phyloP scores from a whole-genome alignment of 1,140 invertebrate species.

The Lasioglossum baleicum region DNA sequence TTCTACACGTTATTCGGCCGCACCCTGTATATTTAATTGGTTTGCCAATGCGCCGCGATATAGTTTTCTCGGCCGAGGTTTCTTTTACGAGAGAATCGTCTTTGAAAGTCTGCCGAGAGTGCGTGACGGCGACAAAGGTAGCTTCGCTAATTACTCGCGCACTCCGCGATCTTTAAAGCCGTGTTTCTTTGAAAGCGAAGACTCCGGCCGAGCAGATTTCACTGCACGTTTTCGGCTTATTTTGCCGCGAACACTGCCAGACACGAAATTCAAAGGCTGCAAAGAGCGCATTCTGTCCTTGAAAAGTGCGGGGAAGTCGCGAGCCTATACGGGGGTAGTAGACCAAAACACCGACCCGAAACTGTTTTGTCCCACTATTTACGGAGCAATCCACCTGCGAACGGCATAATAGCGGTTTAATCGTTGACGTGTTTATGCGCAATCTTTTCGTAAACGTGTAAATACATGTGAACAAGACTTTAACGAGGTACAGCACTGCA shows the following conservation, averaged over 20 bases:
- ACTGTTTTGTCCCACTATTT: neutral
- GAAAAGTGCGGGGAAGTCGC: neutral
- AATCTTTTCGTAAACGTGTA: too few relatives aligned
- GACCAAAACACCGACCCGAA: neutral
- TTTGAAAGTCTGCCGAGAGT: neutral
- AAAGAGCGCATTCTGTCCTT: neutral
- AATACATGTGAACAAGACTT: too few relatives aligned
- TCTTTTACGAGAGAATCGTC: neutral
- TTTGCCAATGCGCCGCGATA: neutral
- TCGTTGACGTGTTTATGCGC: neutral
- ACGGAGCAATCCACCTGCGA: neutral
- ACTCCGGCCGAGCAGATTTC: neutral
- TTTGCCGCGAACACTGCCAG: neutral
- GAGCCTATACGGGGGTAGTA: neutral
- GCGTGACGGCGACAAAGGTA: neutral
- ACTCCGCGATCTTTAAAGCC: neutral
- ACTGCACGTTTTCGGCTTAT: neutral
- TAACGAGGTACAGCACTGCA: too few relatives aligned
- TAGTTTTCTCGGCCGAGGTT: neutral
- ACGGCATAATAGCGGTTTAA: neutral
- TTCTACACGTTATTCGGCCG: too few relatives aligned
- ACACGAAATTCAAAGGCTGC: neutral
- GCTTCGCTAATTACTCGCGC: constrained; percentile 10
- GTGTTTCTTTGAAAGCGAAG: neutral
- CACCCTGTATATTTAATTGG: neutral